A percentile compares a stretch with the other conserved stretches of the same genome.
phyloP scores from a whole-genome alignment of 2,888 invertebrate species.

The Lysandra bellargus region DNA sequence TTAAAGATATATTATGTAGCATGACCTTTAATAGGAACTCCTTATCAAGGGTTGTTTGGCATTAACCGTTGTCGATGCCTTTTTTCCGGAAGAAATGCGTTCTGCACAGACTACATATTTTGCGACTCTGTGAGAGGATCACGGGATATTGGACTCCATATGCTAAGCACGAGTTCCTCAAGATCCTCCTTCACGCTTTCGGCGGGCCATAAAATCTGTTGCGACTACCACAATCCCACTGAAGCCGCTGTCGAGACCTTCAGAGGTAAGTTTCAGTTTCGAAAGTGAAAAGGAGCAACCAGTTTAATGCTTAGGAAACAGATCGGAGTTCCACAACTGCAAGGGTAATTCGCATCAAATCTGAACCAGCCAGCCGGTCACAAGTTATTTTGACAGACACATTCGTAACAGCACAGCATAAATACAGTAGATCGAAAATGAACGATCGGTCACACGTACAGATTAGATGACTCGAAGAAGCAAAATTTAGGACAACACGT shows the following conservation, averaged over 20 bases:
- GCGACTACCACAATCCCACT: too few relatives aligned
- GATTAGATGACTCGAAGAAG: too few relatives aligned
- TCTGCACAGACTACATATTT: too few relatives aligned
- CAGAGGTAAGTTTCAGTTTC: not conserved
- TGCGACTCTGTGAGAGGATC: too few relatives aligned
- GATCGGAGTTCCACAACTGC: not conserved
- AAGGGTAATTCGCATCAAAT: not conserved
- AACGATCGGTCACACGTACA: not conserved
- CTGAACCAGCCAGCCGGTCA: constrained; percentile 2
- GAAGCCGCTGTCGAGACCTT: too few relatives aligned
- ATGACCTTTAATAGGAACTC: too few relatives aligned
- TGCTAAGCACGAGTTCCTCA: too few relatives aligned
- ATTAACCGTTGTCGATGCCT: not conserved
- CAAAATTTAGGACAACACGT: too few relatives aligned
- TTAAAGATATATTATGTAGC: not conserved
- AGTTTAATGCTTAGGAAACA: not conserved
- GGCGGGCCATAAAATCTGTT: too few relatives aligned
- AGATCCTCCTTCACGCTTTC: too few relatives aligned
- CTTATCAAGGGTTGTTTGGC: not conserved
- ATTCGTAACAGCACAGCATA: not conserved
- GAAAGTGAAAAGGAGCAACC: not conserved
- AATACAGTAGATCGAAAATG: not conserved
- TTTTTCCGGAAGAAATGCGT: too few relatives aligned
- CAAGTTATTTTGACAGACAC: constrained; percentile 7
- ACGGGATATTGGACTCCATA: too few relatives aligned